phyloP scores from a whole-genome alignment of 2,113 vertebrate genomes.

The Sardina pilchardus region DNA sequence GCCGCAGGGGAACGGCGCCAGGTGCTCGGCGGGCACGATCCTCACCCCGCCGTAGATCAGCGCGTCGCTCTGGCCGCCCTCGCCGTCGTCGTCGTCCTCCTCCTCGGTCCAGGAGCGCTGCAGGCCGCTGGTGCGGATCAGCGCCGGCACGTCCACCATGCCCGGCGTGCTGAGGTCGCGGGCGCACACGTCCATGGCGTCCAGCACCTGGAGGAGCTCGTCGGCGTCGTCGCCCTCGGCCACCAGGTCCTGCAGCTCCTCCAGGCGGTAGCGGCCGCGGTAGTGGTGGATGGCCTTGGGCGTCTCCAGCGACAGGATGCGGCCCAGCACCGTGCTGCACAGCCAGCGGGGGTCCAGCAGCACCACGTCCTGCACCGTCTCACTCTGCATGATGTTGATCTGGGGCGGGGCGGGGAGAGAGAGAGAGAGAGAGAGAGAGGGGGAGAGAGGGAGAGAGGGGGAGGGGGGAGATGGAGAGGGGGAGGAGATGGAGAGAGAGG shows the following conservation, averaged over 20 bases:
- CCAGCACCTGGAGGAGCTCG: constrained; percentile 92
- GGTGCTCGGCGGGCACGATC: constrained; percentile 91
- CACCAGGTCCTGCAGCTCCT: constrained; percentile 90
- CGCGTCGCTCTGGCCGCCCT: constrained; percentile 43
- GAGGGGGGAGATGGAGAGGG: not conserved
- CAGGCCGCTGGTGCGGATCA: constrained; percentile 92
- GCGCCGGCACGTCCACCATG: constrained; percentile 95
- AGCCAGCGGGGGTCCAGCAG: constrained; percentile 96
- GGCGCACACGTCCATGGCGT: constrained; percentile 96
- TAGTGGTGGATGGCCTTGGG: constrained; percentile 97
- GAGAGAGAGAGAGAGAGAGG: not conserved
- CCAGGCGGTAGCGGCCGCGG: constrained; percentile 90
- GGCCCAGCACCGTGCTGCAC: constrained; percentile 85
- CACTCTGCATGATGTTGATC: constrained; percentile 99
- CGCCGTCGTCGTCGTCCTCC: constrained; percentile 72
- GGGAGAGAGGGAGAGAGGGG: not conserved
- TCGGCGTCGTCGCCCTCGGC: constrained; percentile 92
- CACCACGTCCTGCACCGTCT: constrained; percentile 97
- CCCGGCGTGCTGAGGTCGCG: constrained; percentile 85
- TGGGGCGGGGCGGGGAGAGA: constrained; percentile 52
- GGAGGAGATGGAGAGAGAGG: not conserved
- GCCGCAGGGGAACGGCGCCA: constrained; percentile 92
- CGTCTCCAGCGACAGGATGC: constrained; percentile 88
- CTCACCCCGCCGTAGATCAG: constrained; percentile 91
- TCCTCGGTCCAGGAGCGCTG: constrained; percentile 95